A percentile compares a stretch with the other conserved stretches of the same genome.
phyloP scores from a whole-genome alignment of 2,797 vertebrate species.

The Sitta carolinensis region DNA sequence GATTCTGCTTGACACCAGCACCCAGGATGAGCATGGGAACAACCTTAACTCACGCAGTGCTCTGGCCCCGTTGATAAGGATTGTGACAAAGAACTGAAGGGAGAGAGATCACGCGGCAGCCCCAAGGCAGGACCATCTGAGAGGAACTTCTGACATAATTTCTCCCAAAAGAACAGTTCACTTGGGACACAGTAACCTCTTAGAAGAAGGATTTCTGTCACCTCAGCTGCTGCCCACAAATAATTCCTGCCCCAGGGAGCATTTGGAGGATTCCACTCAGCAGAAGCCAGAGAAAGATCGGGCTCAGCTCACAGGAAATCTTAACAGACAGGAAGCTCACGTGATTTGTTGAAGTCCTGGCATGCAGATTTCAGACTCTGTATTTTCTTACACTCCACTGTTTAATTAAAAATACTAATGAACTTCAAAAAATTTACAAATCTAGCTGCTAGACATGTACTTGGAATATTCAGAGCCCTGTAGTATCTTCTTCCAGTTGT shows the following conservation, averaged over 20 bases:
- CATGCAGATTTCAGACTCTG: not conserved
- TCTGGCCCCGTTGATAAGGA: not conserved
- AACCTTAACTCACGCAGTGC: not conserved
- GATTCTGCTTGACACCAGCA: not conserved
- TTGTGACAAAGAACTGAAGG: not conserved
- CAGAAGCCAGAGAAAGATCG: not conserved
- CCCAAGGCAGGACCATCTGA: not conserved
- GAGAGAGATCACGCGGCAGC: rapidly evolving
- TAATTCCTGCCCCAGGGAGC: not conserved
- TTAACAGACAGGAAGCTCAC: not conserved
- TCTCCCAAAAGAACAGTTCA: not conserved
- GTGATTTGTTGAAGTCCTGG: not conserved
- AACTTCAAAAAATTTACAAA: rapidly evolving
- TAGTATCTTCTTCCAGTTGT: not conserved
- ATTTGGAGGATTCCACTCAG: not conserved
- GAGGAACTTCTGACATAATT: not conserved
- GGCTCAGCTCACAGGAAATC: not conserved
- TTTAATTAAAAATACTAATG: not conserved
- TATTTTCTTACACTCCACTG: not conserved
- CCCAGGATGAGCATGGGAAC: not conserved
- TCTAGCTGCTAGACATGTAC: not conserved
- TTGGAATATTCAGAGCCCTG: not conserved
- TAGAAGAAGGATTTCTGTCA: not conserved
- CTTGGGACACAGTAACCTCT: not conserved
- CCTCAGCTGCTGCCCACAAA: not conserved